A percentile compares a stretch with the other conserved stretches of the same genome.
These are phyloP conservation scores for Accipiter virgatus DNA, from an alignment of 2,113 vertebrate genomes.

Conservation along the genomic window DNA sequence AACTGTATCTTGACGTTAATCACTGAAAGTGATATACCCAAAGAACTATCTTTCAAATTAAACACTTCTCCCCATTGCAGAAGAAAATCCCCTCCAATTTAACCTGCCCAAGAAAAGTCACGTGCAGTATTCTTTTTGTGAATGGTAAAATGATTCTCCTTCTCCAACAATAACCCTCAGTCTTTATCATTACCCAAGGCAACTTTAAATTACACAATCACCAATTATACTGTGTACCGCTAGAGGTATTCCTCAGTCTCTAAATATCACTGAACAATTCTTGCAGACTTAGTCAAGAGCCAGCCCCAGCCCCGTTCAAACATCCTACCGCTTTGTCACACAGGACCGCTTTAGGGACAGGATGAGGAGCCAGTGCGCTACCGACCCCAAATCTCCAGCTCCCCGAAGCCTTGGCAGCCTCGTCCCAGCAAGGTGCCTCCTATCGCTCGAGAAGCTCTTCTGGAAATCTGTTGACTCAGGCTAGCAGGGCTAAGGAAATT, in stretches of 20 bases:
- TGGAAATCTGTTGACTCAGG: not conserved
- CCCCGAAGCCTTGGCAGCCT: not conserved
- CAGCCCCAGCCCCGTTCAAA: not conserved
- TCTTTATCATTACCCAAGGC: not conserved
- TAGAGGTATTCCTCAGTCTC: not conserved
- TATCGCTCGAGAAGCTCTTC: not conserved
- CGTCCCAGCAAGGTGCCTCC: rapidly evolving
- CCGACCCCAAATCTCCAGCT: not conserved
- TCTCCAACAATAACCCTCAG: not conserved
- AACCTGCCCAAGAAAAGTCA: not conserved
- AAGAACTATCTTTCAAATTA: not conserved
- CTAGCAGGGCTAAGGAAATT: not conserved
- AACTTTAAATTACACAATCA: not conserved
- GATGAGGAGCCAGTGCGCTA: not conserved
- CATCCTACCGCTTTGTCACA: not conserved
- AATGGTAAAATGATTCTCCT: not conserved
- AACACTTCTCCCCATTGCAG: not conserved
- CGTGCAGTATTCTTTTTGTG: not conserved
- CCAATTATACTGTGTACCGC: rapidly evolving
- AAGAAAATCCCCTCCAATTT: not conserved
- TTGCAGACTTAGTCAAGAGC: not conserved
- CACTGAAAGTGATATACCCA: not conserved
- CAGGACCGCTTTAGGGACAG: not conserved
- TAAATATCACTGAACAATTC: not conserved
- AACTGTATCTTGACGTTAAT: not conserved